Base-by-base conservation (phyloP, 2,888 invertebrate species). In the Xestia xanthographa region DNA sequence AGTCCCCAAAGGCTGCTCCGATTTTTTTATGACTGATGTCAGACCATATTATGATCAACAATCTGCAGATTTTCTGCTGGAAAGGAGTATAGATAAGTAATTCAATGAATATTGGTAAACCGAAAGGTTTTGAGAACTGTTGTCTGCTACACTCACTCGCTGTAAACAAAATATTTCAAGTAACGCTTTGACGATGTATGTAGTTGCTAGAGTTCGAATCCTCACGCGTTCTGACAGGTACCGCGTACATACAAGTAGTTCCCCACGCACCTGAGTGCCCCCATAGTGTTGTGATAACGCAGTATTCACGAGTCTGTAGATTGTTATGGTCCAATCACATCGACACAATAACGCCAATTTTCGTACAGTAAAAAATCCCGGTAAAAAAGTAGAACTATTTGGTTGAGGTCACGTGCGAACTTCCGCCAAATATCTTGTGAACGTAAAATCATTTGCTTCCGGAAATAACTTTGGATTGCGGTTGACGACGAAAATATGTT, bases 391-490 rank as follows among this genome's bases (percentile, higher is more conserved):
- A n/a, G n/a, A 76, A 29, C 5, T 48, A 9, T n/a, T 76, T 22
- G 48, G n/a, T 12, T 22, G 20, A 22, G 22, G n/a, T 41, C 22
- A 38, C 50, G 17, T 45, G 20, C 22, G 48, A 29, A 26, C 50
- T 38, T 66, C 2, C 1, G 5, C 2, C 41, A 73, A 62, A 72
- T n/a, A 56, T 53, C 26, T 79, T 43, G 26, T 29, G 17, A 60
- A 79, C 4, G 45, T 63, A 66, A 71, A 50, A 53, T 58, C 45
- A 62, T 62, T 79, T 53, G 45, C 14, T 45, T 14, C 14, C 53
- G 79, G 60, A 66, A 62, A 66, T 67, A 29, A 66, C 60, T 72
- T 72, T 45, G n/a, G 17, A 79, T 63, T 53, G 45, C 26, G 56
- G 63, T 34, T 63, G 63, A 56, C 5, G 41, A 67, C 34, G 48